A percentile compares a stretch with the other conserved stretches of the same genome.
phyloP scores from a whole-genome alignment of 2,888 invertebrate genomes.

The Luperina nickerlii region DNA sequence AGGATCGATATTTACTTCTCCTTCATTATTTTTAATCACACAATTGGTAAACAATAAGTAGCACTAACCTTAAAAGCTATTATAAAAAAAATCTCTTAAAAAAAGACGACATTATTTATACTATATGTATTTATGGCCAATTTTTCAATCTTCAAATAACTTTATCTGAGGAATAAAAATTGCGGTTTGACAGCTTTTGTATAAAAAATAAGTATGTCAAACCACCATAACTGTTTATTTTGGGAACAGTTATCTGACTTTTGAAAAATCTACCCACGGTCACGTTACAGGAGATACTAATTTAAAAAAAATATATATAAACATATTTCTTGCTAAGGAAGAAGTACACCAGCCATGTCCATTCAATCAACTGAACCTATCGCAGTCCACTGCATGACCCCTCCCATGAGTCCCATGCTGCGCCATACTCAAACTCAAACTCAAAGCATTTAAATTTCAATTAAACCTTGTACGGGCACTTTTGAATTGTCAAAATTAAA shows the following conservation, averaged over 20 bases:
- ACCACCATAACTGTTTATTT: not conserved
- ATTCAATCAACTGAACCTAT: no score
- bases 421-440: no score
- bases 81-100: no score
- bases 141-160: no score
- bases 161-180: not conserved
- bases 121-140: not conserved
- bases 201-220: not conserved
- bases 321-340: not conserved
- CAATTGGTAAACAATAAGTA: not conserved
- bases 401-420: no score
- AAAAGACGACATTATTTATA: not conserved
- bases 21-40: not conserved
- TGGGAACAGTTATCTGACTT: not conserved
- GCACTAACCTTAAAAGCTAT: no score
- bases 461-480: no score
- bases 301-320: not conserved
- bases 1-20: not conserved
- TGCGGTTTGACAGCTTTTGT: not conserved
- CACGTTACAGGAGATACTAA: not conserved
- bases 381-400: no score
- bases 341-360: not conserved
- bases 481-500: no score
- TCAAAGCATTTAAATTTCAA: no score
- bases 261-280: not conserved